A percentile compares a stretch with the other conserved stretches of the same genome.
Conservation (phyloP, 2,113 vertebrate genomes). For the Nycticorax nycticorax region DNA sequence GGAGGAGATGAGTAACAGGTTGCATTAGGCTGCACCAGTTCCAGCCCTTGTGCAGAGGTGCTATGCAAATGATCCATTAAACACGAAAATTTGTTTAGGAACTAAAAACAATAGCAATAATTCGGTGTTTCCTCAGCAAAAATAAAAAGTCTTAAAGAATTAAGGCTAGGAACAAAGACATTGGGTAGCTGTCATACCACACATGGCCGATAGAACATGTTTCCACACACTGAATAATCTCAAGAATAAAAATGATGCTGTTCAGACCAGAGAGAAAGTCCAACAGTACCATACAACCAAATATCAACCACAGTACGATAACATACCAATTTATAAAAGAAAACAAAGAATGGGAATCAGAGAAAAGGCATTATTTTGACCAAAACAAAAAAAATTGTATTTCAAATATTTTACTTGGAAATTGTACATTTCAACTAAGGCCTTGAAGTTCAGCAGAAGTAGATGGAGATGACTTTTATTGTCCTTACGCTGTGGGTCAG, state of each 20-base stretch:
- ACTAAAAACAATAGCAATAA: background rate
- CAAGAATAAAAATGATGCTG: rapidly evolving
- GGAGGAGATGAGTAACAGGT: background rate
- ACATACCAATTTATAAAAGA: background rate
- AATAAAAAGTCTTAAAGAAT: background rate
- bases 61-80: background rate
- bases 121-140: background rate
- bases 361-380: background rate
- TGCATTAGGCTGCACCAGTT: background rate
- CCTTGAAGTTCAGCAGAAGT: background rate
- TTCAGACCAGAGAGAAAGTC: background rate
- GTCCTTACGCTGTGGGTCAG: background rate
- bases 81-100: background rate
- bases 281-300: background rate
- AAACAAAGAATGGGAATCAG: background rate
- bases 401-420: background rate
- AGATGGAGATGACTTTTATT: background rate
- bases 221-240: background rate
- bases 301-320: background rate
- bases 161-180: background rate
- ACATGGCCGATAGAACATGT: background rate
- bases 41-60: background rate
- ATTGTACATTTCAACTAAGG: background rate
- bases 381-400: background rate
- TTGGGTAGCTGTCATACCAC: background rate